A percentile compares a stretch with the other conserved stretches of the same genome.
These are phyloP conservation scores for Pipa parva DNA, from an alignment of 2,113 vertebrate genomes.

Conservation along the genomic window DNA sequence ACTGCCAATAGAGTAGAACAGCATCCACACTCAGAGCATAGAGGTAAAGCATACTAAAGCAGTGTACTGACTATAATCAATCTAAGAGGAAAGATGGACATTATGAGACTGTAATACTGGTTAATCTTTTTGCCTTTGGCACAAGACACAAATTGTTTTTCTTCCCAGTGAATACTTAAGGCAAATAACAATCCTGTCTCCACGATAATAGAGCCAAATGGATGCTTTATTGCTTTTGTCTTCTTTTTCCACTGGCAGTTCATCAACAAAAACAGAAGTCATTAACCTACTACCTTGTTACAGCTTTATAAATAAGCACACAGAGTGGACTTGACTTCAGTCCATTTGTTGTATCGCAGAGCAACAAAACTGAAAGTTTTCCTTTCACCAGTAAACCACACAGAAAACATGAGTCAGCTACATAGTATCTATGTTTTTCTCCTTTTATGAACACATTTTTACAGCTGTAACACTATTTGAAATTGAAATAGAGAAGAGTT, in stretches of 20 bases:
- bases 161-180: slow-evolving; percentile 66
- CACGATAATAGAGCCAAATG: slow-evolving; percentile 58
- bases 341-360: too few relatives aligned
- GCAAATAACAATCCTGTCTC: slow-evolving; percentile 58
- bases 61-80: background rate
- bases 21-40: too few relatives aligned
- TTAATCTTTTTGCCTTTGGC: slow-evolving; percentile 44
- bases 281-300: slow-evolving; percentile 58
- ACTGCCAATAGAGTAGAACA: too few relatives aligned
- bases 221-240: slow-evolving; percentile 62
- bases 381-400: too few relatives aligned
- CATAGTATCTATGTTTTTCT: too few relatives aligned
- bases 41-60: too few relatives aligned
- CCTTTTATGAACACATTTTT: too few relatives aligned
- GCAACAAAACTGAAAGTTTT: too few relatives aligned
- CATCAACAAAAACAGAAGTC: slow-evolving; percentile 56
- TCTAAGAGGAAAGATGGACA: background rate
- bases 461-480: too few relatives aligned
- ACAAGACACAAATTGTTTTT: slow-evolving; percentile 51
- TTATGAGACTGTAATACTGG: background rate
- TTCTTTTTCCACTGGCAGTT: slow-evolving; percentile 50
- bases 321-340: too few relatives aligned
- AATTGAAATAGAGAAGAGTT: too few relatives aligned
- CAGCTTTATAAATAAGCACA: slow-evolving; percentile 40
- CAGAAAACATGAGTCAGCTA: too few relatives aligned